Base-by-base conservation (phyloP, 2,113 vertebrate genomes). In the Atractosteus spatula region DNA sequence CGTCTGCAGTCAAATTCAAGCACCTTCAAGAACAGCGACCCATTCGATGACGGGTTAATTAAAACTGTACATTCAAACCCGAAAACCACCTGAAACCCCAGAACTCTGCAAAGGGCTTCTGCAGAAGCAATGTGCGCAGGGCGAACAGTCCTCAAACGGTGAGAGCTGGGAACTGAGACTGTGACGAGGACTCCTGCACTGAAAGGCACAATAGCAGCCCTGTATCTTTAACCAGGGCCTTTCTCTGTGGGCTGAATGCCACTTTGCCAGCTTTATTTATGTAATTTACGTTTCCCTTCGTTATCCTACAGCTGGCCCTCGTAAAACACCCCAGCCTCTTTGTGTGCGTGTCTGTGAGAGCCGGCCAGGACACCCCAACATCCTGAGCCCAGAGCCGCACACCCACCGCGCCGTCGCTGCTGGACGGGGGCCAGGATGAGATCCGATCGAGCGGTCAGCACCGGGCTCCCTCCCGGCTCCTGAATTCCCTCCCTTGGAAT, bases 291-390 rank as follows among this genome's bases (percentile, higher is more conserved):
- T 65, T 6, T 3, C 12, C 61, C 42, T 63, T 13, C 3, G 3
- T 14, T 56, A 44, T 71, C 55, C 44, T 47, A 45, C 69, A 29
- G 41, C 55, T 47, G 17, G 41, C 56, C 70, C 61, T 73, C 72
- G 47, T 77, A 75, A 77, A 75, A 55, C 7, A 41, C 55, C 42
- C 51, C 16, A 11, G 63, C 12, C 45, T 72, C 62, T 75, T 74
- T 73, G 68, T 70, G 67, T 73, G n/a, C 51, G 62, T 54, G 45
- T 51, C 17, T 29, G 17, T 29, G 17, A 29, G 17, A 29, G 17
- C 17, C 17, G 71, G 65, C 66, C 14, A 43, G 64, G 56, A 45
- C 56, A 11, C 16, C n/a, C 29, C 41, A 44, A 68, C 69, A 71
- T 76, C 56, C 69, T 62, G 74, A 11, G 62, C 45, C 17, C 47